Evolutionary conservation across 2,888 invertebrate genomes (phyloP).

Genomic region (Heteromyza rotundicornis): DNA sequence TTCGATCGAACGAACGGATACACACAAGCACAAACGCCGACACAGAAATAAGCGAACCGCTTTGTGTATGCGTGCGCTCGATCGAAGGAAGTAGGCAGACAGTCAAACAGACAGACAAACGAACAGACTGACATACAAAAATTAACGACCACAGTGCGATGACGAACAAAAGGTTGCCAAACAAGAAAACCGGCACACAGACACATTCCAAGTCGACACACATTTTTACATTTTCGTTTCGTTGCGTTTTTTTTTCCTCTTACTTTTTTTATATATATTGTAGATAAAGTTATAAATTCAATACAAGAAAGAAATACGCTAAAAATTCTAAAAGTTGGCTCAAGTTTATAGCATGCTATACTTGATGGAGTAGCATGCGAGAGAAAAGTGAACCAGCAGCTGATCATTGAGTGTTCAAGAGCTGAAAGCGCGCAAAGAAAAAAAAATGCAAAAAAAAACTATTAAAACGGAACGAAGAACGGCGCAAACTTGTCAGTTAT

Average conservation of each 20-base stretch:
- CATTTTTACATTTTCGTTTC: background rate
- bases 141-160: conserved; percentile 11
- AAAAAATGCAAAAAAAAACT: no score
- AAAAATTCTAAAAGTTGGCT: background rate
- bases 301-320: background rate
- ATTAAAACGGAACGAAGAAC: no score
- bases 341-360: conserved; percentile 11
- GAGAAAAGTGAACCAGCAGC: background rate
- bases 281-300: background rate
- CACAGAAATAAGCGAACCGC: conserved; percentile 4
- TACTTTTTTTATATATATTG: background rate
- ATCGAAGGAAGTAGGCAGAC: conserved; percentile 4
- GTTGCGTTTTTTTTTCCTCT: no score
- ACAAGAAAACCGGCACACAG: conserved; percentile 44
- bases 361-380: background rate
- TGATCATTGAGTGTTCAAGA: background rate
- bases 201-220: background rate
- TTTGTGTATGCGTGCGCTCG: background rate
- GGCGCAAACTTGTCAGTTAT: background rate
- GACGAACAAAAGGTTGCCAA: conserved; percentile 48
- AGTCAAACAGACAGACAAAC: conserved; percentile 39
- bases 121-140: conserved; percentile 9
- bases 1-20: conserved; percentile 31
- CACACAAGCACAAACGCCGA: conserved; percentile 11
- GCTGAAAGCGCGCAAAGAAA: no score